Conservation (phyloP, 2,113 vertebrate species). For the Cyprinodon brontotheroides region DNA sequence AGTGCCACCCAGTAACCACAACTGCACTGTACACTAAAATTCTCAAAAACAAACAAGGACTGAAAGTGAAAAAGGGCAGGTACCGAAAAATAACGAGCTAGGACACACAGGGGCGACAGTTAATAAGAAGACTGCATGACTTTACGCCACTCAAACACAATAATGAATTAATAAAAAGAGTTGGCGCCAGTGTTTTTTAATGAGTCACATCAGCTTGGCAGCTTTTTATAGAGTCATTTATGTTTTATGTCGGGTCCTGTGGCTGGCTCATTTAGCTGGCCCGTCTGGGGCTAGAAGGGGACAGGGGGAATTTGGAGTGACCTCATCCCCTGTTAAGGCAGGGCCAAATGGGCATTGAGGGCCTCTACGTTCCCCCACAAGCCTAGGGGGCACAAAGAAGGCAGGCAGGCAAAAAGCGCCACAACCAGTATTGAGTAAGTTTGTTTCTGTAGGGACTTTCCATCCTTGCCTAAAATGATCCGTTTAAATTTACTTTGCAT, state of each 20-base stretch:
- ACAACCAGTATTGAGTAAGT: conserved; percentile 65
- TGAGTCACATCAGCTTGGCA: conserved; percentile 79
- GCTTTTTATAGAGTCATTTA: conserved; percentile 79
- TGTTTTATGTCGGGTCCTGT: conserved; percentile 78
- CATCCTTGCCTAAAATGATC: conserved; percentile 63
- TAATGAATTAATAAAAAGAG: conserved; percentile 81
- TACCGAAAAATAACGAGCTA: neutral
- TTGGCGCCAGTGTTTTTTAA: conserved; percentile 82
- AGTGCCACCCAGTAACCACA: conserved; percentile 3
- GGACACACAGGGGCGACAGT: conserved; percentile 34
- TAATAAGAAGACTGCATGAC: conserved; percentile 62
- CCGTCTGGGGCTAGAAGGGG: conserved; percentile 76
- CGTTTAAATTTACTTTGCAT: conserved; percentile 58
- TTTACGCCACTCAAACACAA: conserved; percentile 71
- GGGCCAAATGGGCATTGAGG: conserved; percentile 76
- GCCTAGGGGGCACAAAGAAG: conserved; percentile 77
- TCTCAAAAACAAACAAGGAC: neutral
- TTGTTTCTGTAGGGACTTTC: conserved; percentile 76
- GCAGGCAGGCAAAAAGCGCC: conserved; percentile 65
- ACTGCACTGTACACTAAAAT: neutral
- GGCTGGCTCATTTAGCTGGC: conserved; percentile 70
- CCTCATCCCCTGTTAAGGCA: conserved; percentile 77
- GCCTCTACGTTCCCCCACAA: conserved; percentile 73
- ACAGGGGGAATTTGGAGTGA: conserved; percentile 80
- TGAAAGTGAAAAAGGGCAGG: conserved; percentile 8